Evolutionary conservation across 2,113 vertebrate genomes (phyloP), one percentile per base, ranked within the genome.

Genomic region (Dasypus novemcinctus): DNA sequence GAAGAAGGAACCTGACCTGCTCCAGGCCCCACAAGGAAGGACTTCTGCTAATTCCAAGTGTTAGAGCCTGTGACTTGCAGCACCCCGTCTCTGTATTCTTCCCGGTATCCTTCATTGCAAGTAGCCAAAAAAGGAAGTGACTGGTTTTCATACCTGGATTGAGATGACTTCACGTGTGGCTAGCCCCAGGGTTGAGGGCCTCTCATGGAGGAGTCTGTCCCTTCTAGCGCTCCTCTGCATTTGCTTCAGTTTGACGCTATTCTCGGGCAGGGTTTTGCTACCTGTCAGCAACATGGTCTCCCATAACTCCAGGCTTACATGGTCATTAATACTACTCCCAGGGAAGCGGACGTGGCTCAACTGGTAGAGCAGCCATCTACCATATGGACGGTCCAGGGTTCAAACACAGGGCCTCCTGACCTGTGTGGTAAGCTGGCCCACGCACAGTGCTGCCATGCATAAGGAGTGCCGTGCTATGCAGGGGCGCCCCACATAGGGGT

Each of bases 161-260:
- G 12, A 15, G n/a, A 31, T 54, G 61, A 91, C 38, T 29, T 71
- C 79, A 33, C 17, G 57, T 72, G 7, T 87, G 82, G 31, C 13
- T 46, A 38, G 43, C 18, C 38, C 72, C 21, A n/a, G 11, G n/a
- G 43, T 64, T 71, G 84, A 38, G 57, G 87, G 27, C 6, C 36
- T 87, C 20, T n/a, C 20, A 0, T 84, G 38, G 38, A 81, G 79
- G 23, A 13, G 64, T 78, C 21, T 83, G 29, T 78, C 57, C 31
- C 57, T 90, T 69, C n/a, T 57, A 21, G 25, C 41, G 49, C n/a
- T 83, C 27, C 3, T 46, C 54, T 72, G 6, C 27, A 21, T 91
- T 71, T 80, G 69, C 17, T 87, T 54, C 80, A 17, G 33, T 12
- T 75, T 90, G 38, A 43, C 81, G 79, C 78, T 86, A 85, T 91